Base-by-base conservation (phyloP, 2,797 vertebrate genomes). In the Gallinago solitaria region DNA sequence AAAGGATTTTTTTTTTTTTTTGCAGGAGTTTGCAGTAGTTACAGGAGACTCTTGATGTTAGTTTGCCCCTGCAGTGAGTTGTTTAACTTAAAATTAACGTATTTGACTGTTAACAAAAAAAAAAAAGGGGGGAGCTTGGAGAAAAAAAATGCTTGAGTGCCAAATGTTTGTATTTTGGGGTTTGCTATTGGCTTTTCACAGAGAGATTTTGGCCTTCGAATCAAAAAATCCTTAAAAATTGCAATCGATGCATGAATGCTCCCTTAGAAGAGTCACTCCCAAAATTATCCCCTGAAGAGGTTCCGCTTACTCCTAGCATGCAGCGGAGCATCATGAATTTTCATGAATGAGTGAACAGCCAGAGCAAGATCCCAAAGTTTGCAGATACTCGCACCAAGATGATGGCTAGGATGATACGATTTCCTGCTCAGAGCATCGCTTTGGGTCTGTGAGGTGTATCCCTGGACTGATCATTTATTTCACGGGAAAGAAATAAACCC, bases 301-400 rank as follows among this genome's bases (percentile, higher is more conserved):
- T 39, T 86, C 70, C 43, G 4, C 74, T 93, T 53, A 7, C 81
- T 68, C 65, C 13, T 63, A 83, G 45, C 73, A 27, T 64, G 37
- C 75, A 61, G 89, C 79, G 77, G 25, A 93, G 76, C 69, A 71
- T 47, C 89, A 54, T 39, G 85, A 86, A 90, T 94, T 69, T 71
- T 88, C 87, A 80, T 87, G 94, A 94, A 86, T 57, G 90, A 90
- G 80, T 43, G 87, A 83, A n/a, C 68, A 92, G 75, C 39, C 64
- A 11, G 78, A 63, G 87, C 87, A 33, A 15, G 73, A 30, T 43
- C 73, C 69, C 76, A 30, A 57, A 18, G 12, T 92, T n/a, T 78
- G 69, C 73, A 68, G 90, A 47, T 60, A 77, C 69, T 79, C 2
- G 1, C 67, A n/a, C 67, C 74, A 35, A 68, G 47, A 12, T 8